These are phyloP conservation scores for Tetropium fuscum DNA, from an alignment of 2,888 invertebrate species.

Conservation along the genomic window DNA sequence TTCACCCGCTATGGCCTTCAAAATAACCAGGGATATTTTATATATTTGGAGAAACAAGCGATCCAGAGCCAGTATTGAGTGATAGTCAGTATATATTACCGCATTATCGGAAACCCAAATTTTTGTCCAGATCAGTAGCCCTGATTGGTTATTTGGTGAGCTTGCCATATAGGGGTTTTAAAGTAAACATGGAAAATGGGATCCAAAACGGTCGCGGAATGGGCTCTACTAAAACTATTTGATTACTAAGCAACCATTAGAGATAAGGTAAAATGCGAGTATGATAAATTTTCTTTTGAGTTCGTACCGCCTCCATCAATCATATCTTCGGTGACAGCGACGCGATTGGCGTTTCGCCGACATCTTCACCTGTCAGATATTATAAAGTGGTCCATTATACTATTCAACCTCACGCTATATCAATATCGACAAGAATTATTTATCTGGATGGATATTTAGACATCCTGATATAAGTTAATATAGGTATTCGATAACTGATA, in stretches of 20 bases:
- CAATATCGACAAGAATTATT: slow-evolving; percentile 19
- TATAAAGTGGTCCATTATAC: slow-evolving; percentile 28
- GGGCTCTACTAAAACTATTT: slow-evolving; percentile 38
- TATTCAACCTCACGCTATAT: slow-evolving; percentile 20
- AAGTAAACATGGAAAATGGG: slow-evolving; percentile 30
- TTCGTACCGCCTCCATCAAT: slow-evolving; percentile 59
- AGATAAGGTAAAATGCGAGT: slow-evolving; percentile 41
- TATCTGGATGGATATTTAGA: slow-evolving; percentile 29
- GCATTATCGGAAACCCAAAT: not conserved
- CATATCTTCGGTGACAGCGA: slow-evolving; percentile 58
- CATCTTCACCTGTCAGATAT: slow-evolving; percentile 62
- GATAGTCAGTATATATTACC: too few species aligned
- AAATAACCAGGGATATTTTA: too few species aligned
- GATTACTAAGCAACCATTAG: slow-evolving; percentile 39
- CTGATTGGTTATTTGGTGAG: slow-evolving; percentile 30
- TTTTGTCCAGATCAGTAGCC: not conserved
- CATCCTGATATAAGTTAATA: slow-evolving; percentile 33
- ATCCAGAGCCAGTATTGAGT: too few species aligned
- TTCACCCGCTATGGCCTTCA: too few species aligned
- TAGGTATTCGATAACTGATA: slow-evolving; percentile 32
- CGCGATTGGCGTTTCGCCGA: slow-evolving; percentile 60
- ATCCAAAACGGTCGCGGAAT: slow-evolving; percentile 35
- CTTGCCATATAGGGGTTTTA: not conserved
- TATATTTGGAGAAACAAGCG: too few species aligned
- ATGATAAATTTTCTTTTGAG: slow-evolving; percentile 43